Conservation (phyloP, 2,888 invertebrate species). For the Cheilosia urbana region DNA sequence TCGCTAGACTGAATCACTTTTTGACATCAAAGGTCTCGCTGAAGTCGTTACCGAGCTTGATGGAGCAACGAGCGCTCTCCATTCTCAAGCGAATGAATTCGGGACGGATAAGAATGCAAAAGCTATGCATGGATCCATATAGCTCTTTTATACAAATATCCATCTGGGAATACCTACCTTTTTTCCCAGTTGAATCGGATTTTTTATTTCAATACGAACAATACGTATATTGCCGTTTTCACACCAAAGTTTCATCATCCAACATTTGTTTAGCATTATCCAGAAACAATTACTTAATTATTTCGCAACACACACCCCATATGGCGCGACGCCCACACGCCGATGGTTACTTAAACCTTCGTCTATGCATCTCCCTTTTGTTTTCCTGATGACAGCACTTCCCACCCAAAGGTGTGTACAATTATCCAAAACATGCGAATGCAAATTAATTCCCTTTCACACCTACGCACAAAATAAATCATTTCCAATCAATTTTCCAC, state of each 20-base stretch:
- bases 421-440: constrained; percentile 74
- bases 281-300: constrained; percentile 58
- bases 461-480: constrained; percentile 56
- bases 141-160: too few species aligned
- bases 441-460: constrained; percentile 71
- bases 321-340: background rate
- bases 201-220: too few species aligned
- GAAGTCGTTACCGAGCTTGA: too few species aligned
- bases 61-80: too few species aligned
- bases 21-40: too few species aligned
- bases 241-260: background rate
- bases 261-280: constrained; percentile 31
- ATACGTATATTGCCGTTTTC: too few species aligned
- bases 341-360: constrained; percentile 17
- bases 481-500: constrained; percentile 71
- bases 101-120: too few species aligned
- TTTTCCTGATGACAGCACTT: constrained; percentile 6
- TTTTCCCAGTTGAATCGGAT: too few species aligned
- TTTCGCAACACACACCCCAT: constrained; percentile 49
- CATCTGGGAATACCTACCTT: too few species aligned
- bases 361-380: constrained; percentile 15
- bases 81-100: too few species aligned
- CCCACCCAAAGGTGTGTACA: constrained; percentile 65
- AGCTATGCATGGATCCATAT: too few species aligned
- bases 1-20: too few species aligned